Base-by-base conservation (phyloP, 1,140 invertebrate genomes). In the Caenorhabditis inopinata region DNA sequence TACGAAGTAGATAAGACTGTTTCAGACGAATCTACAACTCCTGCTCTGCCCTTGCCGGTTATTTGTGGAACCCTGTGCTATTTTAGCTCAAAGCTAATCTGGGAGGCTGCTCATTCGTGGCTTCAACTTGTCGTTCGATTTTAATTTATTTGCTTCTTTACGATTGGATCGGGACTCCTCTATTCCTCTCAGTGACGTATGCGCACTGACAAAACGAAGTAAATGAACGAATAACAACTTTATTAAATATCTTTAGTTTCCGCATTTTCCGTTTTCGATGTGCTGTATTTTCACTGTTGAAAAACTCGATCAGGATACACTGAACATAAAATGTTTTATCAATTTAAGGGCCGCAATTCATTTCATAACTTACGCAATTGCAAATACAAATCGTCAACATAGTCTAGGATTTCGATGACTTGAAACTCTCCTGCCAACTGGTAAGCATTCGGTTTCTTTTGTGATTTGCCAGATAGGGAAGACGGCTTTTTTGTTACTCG, bases 31-130 rank as follows among this genome's bases (percentile, higher is more conserved):
- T 75, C 82, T 18, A 78, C 84, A 5, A 79, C 86, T 14, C 85
- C 85, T 2, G 85, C 85, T 7, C 79, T 86, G n/a, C 85, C 85
- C 11, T 29, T 86, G 25, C 88, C 85, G n/a, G 80, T 86, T 21
- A 79, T 79, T 35, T 51, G 85, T 32, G 85, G 85, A 16, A 82
- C 84, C 18, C 16, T 85, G 4, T 76, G 85, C 49, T 85, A 86
- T 79, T 84, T 85, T 6, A 25, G 27, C 21, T 68, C 58, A 1
- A 68, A 21, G 27, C 23, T 68, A 12, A 6, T 68, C 38, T 42
- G 38, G 38, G 38, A 42, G 38, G 14, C 38, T 42, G 5, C 14
- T 7, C 38, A 14, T 5, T 7, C 14, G 38, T 7, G 14, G 38
- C 38, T 14, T 42, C 38, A 42, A 7, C 14, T 42, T 42, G n/a